Percentiles rank a stretch among this genome's conserved stretches.
Conservation (phyloP, 2,888 invertebrate species). For the Hetaerina titia region DNA sequence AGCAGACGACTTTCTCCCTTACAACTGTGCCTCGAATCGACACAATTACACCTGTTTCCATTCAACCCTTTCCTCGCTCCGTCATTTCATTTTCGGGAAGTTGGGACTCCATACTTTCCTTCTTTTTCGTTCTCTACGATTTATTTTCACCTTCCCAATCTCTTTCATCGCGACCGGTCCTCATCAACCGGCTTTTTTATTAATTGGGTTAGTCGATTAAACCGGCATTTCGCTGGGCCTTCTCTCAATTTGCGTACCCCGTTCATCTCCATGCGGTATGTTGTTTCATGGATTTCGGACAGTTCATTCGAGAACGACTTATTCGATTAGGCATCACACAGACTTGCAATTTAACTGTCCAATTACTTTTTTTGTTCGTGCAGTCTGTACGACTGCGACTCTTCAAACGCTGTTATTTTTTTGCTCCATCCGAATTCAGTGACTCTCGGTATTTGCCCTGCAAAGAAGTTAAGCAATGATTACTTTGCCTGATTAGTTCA, state of each 20-base stretch:
- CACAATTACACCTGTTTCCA: not conserved
- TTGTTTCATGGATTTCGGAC: not conserved
- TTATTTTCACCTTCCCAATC: not conserved
- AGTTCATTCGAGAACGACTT: not conserved
- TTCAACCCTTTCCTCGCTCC: not conserved
- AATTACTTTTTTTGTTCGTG: not conserved
- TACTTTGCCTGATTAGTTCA: not conserved
- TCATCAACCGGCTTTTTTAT: constrained; percentile 17
- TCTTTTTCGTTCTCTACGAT: not conserved
- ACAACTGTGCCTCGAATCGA: not conserved
- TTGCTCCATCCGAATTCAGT: not conserved
- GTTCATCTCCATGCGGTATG: not conserved
- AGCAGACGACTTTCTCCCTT: not conserved
- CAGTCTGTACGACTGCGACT: not conserved
- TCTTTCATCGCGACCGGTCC: not conserved
- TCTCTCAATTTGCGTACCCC: not conserved
- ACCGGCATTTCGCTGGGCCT: not conserved
- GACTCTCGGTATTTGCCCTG: not conserved
- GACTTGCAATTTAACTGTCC: not conserved
- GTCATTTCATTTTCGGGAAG: not conserved
- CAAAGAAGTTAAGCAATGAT: not conserved
- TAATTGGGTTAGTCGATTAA: constrained; percentile 1
- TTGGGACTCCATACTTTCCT: not conserved
- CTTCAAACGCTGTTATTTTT: not conserved
- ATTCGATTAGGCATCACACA: not conserved